Percentiles rank a stretch among this genome's conserved stretches.
Conservation (phyloP, 2,888 invertebrate genomes). For the Lordiphosa andalusiaca region DNA sequence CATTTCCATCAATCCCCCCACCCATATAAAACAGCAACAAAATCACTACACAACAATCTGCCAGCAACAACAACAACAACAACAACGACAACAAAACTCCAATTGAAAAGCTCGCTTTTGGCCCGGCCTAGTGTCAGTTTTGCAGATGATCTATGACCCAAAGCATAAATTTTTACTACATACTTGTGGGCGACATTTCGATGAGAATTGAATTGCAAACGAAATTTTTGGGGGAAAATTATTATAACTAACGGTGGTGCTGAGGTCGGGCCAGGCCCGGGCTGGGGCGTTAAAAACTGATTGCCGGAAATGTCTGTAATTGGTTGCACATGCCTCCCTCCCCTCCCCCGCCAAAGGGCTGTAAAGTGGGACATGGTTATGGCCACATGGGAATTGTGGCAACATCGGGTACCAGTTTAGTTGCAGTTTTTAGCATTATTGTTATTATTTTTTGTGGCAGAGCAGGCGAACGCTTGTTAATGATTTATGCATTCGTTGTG, state of each 20-base stretch:
- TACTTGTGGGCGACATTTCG: conserved; percentile 26
- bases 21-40: too few species aligned
- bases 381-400: conserved; percentile 66
- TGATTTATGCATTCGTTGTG: conserved; percentile 69
- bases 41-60: conserved; percentile 10
- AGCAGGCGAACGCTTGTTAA: conserved; percentile 48
- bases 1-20: too few species aligned
- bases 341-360: conserved; percentile 8
- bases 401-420: conserved; percentile 36
- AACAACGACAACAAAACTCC: conserved; percentile 20
- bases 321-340: conserved; percentile 41
- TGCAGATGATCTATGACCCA: conserved; percentile 57
- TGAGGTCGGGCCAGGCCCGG: background rate
- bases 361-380: background rate
- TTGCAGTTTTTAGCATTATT: conserved; percentile 67
- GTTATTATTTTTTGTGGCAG: conserved; percentile 63
- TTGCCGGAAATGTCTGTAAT: conserved; percentile 67
- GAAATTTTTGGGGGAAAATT: conserved; percentile 51
- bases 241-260: conserved; percentile 48
- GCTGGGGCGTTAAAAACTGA: conserved; percentile 57
- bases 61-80: conserved; percentile 26
- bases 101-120: conserved; percentile 1
- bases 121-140: conserved; percentile 44
- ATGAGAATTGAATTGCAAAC: conserved; percentile 53
- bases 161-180: conserved; percentile 60